Base-by-base conservation (phyloP, 2,888 invertebrate genomes). In the Acronicta leporina region DNA sequence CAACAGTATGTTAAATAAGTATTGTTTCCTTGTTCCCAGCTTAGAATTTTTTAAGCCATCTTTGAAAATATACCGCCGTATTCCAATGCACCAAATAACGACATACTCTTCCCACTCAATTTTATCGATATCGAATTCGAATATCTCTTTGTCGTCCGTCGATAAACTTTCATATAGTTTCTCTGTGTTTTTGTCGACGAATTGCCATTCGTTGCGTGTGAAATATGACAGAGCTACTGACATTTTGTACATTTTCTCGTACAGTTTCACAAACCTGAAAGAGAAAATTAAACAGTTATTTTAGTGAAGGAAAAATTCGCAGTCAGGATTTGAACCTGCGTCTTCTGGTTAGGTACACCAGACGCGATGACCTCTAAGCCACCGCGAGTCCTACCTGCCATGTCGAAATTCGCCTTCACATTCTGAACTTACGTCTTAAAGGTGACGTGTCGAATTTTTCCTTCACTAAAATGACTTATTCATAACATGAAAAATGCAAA, bases 1-100 rank as follows among this genome's bases (percentile, higher is more conserved):
- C 35, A 20, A 9, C 10, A 69, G 10, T 0, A 78, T 52, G 53
- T 61, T 70, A 0, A 79, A 68, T 27, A 68, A 45, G 0, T 44
- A 35, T 13, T 77, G 73, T 42, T 80, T 82, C 45, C 59, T 83
- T 0, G 7, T 5, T 0, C 63, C 80, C 0, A 49, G 53, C 0
- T 40, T 40, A 0, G 78, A 62, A 13, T 66, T 69, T 45, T 68
- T 75, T 5, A 84, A 54, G 0, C 76, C 82, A 14, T 86, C 85
- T 65, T 81, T 83, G 0, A 82, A 0, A 0, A 84, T 62, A 38
- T 73, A 84, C 33, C 75, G 81, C 7, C 85, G 72, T 0, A 85
- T 1, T 0, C 85, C 85, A 0, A 85, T 3, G 5, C 54, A 48
- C 82, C 81, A 82, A 0, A 63, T 11, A 0, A 58, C 6, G 38